Evolutionary conservation across 2,797 vertebrate species (phyloP).

Genomic region (Platalea minor): DNA sequence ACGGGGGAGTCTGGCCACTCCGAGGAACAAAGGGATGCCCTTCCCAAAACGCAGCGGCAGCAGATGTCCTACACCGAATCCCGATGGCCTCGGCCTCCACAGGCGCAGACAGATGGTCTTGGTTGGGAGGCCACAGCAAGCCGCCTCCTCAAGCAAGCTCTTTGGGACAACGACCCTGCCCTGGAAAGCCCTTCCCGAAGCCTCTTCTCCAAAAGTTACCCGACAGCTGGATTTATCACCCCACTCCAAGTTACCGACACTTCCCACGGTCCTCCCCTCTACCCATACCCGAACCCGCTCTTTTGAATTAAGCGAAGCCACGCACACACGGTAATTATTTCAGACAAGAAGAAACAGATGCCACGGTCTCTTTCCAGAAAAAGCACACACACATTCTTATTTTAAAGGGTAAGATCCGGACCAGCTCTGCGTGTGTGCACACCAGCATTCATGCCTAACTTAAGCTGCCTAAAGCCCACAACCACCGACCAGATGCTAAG

Average conservation of each 20-base stretch:
- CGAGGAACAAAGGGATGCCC: conserved; percentile 41
- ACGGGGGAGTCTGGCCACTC: background rate
- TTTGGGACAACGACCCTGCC: background rate
- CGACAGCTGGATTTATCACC: background rate
- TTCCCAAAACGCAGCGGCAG: conserved; percentile 1
- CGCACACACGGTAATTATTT: background rate
- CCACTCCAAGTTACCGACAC: background rate
- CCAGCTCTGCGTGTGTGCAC: background rate
- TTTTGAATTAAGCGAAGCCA: background rate
- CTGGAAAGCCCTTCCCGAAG: conserved; percentile 17
- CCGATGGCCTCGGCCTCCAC: background rate
- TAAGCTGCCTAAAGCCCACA: background rate
- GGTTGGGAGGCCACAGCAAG: background rate
- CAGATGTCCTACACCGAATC: background rate
- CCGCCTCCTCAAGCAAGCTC: background rate
- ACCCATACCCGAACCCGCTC: background rate
- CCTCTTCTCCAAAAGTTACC: background rate
- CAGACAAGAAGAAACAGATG: conserved; percentile 32
- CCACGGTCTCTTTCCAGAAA: background rate
- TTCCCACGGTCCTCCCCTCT: background rate
- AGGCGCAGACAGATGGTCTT: background rate
- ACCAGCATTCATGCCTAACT: fast-evolving
- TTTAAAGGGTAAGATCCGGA: background rate
- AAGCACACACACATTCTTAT: background rate
- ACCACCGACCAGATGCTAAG: background rate